Evolutionary conservation across 2,888 invertebrate genomes (phyloP).

Genomic region (Chalcosyrphus nemorum): DNA sequence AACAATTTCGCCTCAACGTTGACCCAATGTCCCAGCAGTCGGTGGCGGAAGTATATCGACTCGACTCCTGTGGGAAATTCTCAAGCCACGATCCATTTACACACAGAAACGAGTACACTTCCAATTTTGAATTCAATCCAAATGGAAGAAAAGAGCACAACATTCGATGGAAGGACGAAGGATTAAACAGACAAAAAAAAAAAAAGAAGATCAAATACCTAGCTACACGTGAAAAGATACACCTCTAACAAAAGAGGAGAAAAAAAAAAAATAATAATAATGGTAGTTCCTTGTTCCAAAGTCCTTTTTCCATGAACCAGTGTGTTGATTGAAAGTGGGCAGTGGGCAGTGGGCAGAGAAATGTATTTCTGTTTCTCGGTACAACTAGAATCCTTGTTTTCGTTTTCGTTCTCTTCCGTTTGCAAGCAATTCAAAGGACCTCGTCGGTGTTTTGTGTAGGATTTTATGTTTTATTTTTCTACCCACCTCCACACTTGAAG

Average conservation of each 20-base stretch:
- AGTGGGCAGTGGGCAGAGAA: slow-evolving; percentile 40
- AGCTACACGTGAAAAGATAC: slow-evolving; percentile 52
- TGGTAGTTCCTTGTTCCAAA: slow-evolving; percentile 26
- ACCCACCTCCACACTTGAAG: slow-evolving; percentile 5
- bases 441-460: slow-evolving; percentile 38
- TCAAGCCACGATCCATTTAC: slow-evolving; percentile 46
- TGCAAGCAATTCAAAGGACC: slow-evolving; percentile 44
- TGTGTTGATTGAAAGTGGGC: slow-evolving; percentile 71
- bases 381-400: slow-evolving; percentile 50
- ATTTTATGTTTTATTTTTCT: not conserved
- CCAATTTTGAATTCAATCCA: slow-evolving; percentile 66
- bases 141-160: slow-evolving; percentile 41
- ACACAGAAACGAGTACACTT: too few relatives aligned
- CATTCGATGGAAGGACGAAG: not conserved
- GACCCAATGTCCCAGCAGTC: too few relatives aligned
- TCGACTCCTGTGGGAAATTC: slow-evolving; percentile 51
- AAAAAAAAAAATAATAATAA: not conserved
- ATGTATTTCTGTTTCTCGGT: slow-evolving; percentile 26
- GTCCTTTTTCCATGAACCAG: slow-evolving; percentile 27
- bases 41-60: too few relatives aligned
- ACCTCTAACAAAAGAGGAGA: slow-evolving; percentile 35
- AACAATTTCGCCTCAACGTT: slow-evolving; percentile 37
- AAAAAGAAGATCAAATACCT: slow-evolving; percentile 23
- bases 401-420: slow-evolving; percentile 43
- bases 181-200: not conserved